Conservation (phyloP, 2,888 invertebrate genomes). For the Helicoverpa assulta region DNA sequence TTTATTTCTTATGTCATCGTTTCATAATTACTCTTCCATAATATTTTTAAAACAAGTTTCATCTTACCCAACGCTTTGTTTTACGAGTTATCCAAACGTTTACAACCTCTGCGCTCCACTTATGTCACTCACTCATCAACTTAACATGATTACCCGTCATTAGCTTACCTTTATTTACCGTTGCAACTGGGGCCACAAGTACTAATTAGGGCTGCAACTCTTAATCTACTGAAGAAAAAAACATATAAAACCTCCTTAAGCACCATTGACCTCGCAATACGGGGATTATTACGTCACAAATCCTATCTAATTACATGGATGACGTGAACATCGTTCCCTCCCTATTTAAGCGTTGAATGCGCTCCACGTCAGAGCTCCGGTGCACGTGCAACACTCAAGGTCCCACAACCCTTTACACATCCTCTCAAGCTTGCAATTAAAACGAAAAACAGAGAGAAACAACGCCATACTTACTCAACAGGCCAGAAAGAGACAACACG, state of each 20-base stretch:
- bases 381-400: slow-evolving; percentile 89
- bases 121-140: slow-evolving; percentile 20
- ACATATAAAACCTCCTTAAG: slow-evolving; percentile 37
- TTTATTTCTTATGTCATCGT: neutral
- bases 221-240: slow-evolving; percentile 28
- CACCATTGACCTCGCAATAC: slow-evolving; percentile 63
- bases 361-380: slow-evolving; percentile 75
- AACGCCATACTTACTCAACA: slow-evolving; percentile 68
- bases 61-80: neutral
- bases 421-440: slow-evolving; percentile 89
- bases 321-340: slow-evolving; percentile 79
- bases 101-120: slow-evolving; percentile 10
- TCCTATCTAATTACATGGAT: slow-evolving; percentile 70
- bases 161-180: slow-evolving; percentile 23
- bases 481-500: slow-evolving; percentile 80
- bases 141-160: slow-evolving; percentile 10
- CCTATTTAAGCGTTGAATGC: slow-evolving; percentile 86
- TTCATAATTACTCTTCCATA: neutral
- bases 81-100: slow-evolving; percentile 13
- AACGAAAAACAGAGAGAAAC: slow-evolving; percentile 86
- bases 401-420: slow-evolving; percentile 88
- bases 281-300: slow-evolving; percentile 62
- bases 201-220: slow-evolving; percentile 45
- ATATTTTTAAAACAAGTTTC: neutral
- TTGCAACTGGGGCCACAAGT: slow-evolving; percentile 19